A percentile compares a stretch with the other conserved stretches of the same genome.
Conservation (phyloP, 35 echinoderm and acorn worm species). For the Ophiothrix spiculata region DNA sequence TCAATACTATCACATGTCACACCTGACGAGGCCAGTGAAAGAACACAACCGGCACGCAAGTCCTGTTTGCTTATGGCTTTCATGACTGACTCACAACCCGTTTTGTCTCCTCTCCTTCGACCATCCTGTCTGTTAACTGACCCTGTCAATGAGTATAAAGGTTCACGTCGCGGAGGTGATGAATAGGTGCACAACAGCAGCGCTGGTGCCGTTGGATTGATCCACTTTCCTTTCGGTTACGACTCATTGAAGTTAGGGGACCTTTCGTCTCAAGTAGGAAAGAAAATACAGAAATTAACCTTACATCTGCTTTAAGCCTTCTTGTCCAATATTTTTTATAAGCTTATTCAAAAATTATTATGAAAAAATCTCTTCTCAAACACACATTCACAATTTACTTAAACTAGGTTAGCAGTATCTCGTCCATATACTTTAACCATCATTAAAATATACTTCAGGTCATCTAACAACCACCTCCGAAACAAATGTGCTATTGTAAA, state of each 20-base stretch:
- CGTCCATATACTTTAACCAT: too few species aligned
- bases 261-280: conserved; percentile 1
- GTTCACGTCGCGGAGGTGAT: background rate
- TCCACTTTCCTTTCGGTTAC: background rate
- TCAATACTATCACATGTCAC: conserved; percentile 15
- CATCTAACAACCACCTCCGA: background rate
- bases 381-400: too few species aligned
- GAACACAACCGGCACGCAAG: background rate
- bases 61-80: background rate
- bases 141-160: background rate
- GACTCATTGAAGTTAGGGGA: conserved; percentile 10
- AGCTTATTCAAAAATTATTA: too few species aligned
- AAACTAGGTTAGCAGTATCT: too few species aligned
- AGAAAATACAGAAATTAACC: background rate
- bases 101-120: background rate
- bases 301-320: background rate
- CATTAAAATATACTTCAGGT: too few species aligned
- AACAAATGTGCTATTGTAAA: background rate
- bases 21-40: conserved; percentile 1
- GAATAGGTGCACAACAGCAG: conserved; percentile 6
- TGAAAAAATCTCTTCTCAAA: too few species aligned
- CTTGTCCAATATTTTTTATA: too few species aligned
- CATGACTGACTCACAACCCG: background rate
- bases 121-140: background rate
- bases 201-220: background rate